These are phyloP conservation scores for Willowsia nigromaculata DNA, from an alignment of 2,888 invertebrate genomes.

Conservation along the genomic window DNA sequence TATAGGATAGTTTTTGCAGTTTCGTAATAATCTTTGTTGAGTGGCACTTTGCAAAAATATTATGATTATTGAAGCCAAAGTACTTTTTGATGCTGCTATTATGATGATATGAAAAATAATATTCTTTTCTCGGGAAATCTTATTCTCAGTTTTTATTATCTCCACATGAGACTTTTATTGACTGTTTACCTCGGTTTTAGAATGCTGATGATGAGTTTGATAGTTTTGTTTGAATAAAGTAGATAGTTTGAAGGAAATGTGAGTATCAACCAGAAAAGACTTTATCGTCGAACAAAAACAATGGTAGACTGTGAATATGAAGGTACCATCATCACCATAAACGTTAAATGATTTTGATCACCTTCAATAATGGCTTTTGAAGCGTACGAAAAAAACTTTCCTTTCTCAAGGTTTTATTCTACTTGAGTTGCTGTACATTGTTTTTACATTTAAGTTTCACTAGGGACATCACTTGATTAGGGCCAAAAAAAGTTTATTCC, in stretches of 20 bases:
- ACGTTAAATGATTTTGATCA: too few species aligned
- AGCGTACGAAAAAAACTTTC: too few species aligned
- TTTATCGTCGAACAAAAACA: background rate
- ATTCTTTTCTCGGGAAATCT: background rate
- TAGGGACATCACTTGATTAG: too few species aligned
- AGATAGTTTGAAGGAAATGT: background rate
- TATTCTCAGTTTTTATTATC: background rate
- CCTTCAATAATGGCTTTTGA: too few species aligned
- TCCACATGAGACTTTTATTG: background rate
- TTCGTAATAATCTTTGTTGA: background rate
- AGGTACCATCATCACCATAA: too few species aligned
- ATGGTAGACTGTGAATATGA: background rate
- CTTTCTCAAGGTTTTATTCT: too few species aligned
- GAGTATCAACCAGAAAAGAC: background rate
- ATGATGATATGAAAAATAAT: background rate
- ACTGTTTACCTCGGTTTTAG: background rate
- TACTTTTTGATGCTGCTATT: background rate
- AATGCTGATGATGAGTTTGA: background rate
- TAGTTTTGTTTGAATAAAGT: background rate
- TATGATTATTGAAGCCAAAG: background rate
- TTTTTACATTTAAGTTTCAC: too few species aligned
- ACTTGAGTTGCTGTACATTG: too few species aligned
- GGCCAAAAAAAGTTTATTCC: too few species aligned
- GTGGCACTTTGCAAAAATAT: constrained; percentile 1
- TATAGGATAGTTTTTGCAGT: background rate